Evolutionary conservation across 2,113 vertebrate genomes (phyloP).

Genomic region (Maccullochella peelii): DNA sequence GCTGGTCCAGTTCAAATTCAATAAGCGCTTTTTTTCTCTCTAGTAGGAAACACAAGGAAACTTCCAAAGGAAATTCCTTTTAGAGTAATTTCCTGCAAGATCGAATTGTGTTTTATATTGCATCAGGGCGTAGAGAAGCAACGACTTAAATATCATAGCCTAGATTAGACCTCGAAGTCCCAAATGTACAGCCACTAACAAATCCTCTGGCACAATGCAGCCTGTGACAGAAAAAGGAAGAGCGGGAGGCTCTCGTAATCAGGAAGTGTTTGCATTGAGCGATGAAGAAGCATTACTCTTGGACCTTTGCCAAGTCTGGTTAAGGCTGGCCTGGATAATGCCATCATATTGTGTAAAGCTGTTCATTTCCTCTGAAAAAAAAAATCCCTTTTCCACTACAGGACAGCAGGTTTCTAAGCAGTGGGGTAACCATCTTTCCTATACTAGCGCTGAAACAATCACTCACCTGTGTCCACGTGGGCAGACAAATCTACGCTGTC

Average conservation of each 20-base stretch:
- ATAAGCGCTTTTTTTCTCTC: neutral
- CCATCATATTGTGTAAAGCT: conserved; percentile 21
- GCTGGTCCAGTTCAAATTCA: neutral
- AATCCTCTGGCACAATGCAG: conserved; percentile 36
- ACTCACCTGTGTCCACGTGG: neutral
- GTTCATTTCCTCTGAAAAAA: conserved; percentile 28
- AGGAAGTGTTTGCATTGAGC: conserved; percentile 50
- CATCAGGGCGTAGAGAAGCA: neutral
- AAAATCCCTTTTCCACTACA: neutral
- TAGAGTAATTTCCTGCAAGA: conserved; percentile 36
- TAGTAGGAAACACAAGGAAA: conserved; percentile 19
- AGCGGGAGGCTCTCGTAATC: conserved; percentile 15
- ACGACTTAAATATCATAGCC: conserved; percentile 21
- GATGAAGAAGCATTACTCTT: conserved; percentile 46
- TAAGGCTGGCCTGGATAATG: conserved; percentile 25
- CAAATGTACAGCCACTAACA: conserved; percentile 17
- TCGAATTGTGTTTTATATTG: neutral
- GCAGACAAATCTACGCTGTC: neutral
- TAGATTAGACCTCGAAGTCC: conserved; percentile 31
- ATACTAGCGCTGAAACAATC: neutral
- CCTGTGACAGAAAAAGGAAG: conserved; percentile 32
- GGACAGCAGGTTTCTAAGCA: neutral
- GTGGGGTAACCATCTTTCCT: neutral
- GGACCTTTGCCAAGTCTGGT: conserved; percentile 26
- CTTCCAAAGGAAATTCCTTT: conserved; percentile 38